These are phyloP conservation scores for Pediacus dermestoides DNA, from an alignment of 2,888 invertebrate genomes.

Conservation along the genomic window DNA sequence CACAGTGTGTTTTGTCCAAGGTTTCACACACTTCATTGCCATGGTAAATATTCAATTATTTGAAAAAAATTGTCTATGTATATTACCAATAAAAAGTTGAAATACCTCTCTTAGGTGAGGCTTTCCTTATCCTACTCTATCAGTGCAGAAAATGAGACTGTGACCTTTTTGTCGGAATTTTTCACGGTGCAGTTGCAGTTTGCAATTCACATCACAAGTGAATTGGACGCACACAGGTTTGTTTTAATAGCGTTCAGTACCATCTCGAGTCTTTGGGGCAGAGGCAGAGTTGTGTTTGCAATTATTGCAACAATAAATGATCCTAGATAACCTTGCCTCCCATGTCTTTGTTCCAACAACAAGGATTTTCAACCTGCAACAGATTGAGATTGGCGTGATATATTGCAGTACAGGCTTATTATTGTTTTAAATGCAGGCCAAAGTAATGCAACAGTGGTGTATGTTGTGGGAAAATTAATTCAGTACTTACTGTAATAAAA, in stretches of 20 bases:
- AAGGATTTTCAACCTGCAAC: slow-evolving; percentile 6
- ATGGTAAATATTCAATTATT: slow-evolving; percentile 46
- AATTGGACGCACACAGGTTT: slow-evolving; percentile 2
- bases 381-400: slow-evolving; percentile 2
- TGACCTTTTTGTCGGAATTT: slow-evolving; percentile 39
- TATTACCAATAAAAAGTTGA: slow-evolving; percentile 38
- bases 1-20: slow-evolving; percentile 46
- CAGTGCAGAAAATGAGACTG: slow-evolving; percentile 40
- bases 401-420: no score
- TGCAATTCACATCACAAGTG: slow-evolving; percentile 7
- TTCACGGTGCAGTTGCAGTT: slow-evolving; percentile 13
- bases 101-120: slow-evolving; percentile 49
- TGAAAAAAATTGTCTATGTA: slow-evolving; percentile 38
- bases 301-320: slow-evolving; percentile 8
- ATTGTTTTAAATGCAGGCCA: no score
- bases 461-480: no score
- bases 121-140: slow-evolving; percentile 44
- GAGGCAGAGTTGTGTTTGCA: slow-evolving; percentile 1
- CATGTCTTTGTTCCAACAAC: slow-evolving; percentile 3
- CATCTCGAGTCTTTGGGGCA: background rate
- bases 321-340: slow-evolving; percentile 11
- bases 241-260: slow-evolving; percentile 3
- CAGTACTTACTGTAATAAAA: no score
- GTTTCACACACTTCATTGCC: slow-evolving; percentile 47
- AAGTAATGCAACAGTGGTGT: no score